These are phyloP conservation scores for Phoeniculus purpureus DNA, from an alignment of 2,797 vertebrate genomes.

Conservation along the genomic window DNA sequence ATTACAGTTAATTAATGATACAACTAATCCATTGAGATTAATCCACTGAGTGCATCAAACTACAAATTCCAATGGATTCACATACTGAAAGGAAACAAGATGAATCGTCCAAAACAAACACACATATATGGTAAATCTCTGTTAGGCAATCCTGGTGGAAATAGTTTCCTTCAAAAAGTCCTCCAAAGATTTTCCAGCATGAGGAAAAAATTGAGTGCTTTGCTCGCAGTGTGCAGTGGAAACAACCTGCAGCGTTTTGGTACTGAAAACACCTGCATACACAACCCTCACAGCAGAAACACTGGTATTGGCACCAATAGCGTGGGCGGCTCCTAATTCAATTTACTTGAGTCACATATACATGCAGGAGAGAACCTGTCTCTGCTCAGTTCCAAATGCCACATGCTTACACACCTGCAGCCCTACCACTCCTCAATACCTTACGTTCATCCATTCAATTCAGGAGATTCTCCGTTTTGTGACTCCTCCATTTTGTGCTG, in stretches of 20 bases:
- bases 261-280: background rate
- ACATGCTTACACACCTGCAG: background rate
- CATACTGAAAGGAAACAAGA: slow-evolving; percentile 3
- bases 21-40: background rate
- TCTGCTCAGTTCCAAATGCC: background rate
- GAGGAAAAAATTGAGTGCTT: background rate
- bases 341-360: background rate
- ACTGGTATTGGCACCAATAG: background rate
- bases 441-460: background rate
- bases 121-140: background rate
- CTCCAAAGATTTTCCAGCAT: background rate
- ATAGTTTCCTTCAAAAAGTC: background rate
- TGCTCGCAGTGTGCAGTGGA: background rate
- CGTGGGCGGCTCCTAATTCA: background rate
- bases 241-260: background rate
- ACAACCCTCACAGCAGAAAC: fast-evolving
- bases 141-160: slow-evolving; percentile 12
- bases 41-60: background rate
- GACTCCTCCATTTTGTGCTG: background rate
- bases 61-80: background rate
- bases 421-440: background rate
- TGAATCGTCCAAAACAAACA: background rate
- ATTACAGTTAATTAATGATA: background rate
- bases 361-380: background rate
- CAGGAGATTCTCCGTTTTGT: background rate